Base-by-base conservation (phyloP, 2,113 vertebrate species). In the Bufo bufo region DNA sequence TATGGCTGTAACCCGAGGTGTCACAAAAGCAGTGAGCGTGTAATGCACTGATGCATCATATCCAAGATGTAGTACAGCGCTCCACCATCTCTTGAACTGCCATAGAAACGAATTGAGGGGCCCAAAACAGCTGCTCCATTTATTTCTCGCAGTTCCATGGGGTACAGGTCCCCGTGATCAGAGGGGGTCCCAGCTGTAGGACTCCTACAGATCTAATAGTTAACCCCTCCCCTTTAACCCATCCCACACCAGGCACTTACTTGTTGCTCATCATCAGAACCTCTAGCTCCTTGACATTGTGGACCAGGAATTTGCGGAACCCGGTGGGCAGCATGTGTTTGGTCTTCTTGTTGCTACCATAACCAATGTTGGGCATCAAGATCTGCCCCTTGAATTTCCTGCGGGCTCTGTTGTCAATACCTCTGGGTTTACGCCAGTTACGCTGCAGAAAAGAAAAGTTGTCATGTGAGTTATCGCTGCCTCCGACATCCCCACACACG, bases 251-350 rank as follows among this genome's bases (percentile, higher is more conserved):
- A 63, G 49, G 0, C 14, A 93, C 96, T 97, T 93, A 99, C 98
- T 97, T 99, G 96, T 99, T 99, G 89, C 97, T 98, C 98, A 99
- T 99, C 96, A 99, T 94, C 54, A 99, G 96, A 88, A 99, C 98
- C 77, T 99, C 98, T 0, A 99, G 95, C 91, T 99, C 98, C 91
- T 99, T 99, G 90, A 99, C 93, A 0, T 99, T 99, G 94, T 98
- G 97, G 0, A 99, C 97, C 90, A 99, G 92, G 91, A 99, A 99
- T 94, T 99, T 99, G 80, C 94, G 96, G 95, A 99, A 99, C 45
- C 98, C 98, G 0, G 95, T 94, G 69, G 98, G 98, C 91, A 99
- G 94, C 97, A 99, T 98, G 93, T 97, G 97, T 93, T 99, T 99
- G 0, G 98, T 99, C 92, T 99, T 99, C 94, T 97, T 99, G 91